A percentile compares a stretch with the other conserved stretches of the same genome.
These are phyloP conservation scores for Siniperca obscura DNA, from an alignment of 2,797 vertebrate genomes.

Conservation along the genomic window DNA sequence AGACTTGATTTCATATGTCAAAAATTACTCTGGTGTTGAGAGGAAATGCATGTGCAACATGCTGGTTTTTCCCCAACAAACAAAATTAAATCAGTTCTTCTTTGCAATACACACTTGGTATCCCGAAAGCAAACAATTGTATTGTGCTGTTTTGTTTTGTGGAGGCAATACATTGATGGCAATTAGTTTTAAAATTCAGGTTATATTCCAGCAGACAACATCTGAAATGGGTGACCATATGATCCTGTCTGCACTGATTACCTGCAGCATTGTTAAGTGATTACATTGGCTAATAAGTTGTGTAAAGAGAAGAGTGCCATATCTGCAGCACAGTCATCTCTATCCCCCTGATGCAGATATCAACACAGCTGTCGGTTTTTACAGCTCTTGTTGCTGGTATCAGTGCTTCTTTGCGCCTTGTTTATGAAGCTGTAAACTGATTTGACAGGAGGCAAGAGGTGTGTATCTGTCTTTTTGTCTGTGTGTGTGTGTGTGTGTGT, in stretches of 20 bases:
- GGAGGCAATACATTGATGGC: conserved; percentile 9
- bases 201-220: conserved; percentile 53
- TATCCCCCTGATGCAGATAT: conserved; percentile 58
- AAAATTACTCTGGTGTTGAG: conserved; percentile 54
- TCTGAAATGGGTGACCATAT: conserved; percentile 64
- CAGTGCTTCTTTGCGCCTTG: conserved; percentile 53
- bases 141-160: conserved; percentile 6
- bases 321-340: conserved; percentile 52
- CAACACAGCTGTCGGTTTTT: conserved; percentile 60
- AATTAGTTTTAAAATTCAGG: conserved; percentile 56
- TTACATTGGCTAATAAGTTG: conserved; percentile 72
- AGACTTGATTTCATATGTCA: conserved; percentile 71
- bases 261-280: conserved; percentile 60
- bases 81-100: conserved; percentile 56
- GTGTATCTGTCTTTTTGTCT: conserved; percentile 27
- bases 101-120: conserved; percentile 35
- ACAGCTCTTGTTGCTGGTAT: conserved; percentile 49
- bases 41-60: conserved; percentile 49
- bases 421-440: conserved; percentile 59
- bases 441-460: conserved; percentile 53
- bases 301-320: conserved; percentile 58
- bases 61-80: conserved; percentile 40
- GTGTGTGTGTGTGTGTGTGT: conserved; percentile 21
- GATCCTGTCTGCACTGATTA: conserved; percentile 75
- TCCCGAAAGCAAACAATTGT: conserved; percentile 42